These are phyloP conservation scores for Stictocephala bisonia DNA, from an alignment of 2,888 invertebrate genomes.

Conservation along the genomic window DNA sequence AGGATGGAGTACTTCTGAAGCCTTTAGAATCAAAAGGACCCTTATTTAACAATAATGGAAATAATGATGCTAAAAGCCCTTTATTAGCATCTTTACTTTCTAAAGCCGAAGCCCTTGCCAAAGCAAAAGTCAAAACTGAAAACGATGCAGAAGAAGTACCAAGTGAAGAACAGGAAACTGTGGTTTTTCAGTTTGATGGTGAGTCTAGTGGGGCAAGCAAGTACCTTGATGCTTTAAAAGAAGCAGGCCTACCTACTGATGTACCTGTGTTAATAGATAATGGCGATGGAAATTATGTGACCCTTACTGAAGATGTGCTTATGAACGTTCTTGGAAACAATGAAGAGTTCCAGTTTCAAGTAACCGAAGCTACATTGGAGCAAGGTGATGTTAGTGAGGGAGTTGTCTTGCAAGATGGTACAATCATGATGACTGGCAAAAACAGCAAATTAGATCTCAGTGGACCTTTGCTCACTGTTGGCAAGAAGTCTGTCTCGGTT, in stretches of 20 bases:
- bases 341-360: conserved; percentile 54
- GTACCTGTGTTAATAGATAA: conserved; percentile 73
- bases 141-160: conserved; percentile 23
- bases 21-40: conserved; percentile 39
- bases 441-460: conserved; percentile 21
- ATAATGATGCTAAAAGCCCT: conserved; percentile 53
- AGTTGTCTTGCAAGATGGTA: conserved; percentile 47
- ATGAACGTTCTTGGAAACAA: conserved; percentile 54
- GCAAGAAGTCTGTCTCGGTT: conserved; percentile 22
- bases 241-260: conserved; percentile 64
- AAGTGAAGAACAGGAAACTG: conserved; percentile 40
- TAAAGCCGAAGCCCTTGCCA: conserved; percentile 67
- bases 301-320: conserved; percentile 73
- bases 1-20: conserved; percentile 61
- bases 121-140: conserved; percentile 46
- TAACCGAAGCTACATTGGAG: conserved; percentile 52
- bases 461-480: conserved; percentile 28
- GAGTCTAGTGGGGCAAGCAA: conserved; percentile 50
- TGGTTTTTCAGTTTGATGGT: conserved; percentile 44
- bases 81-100: conserved; percentile 66
- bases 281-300: conserved; percentile 73
- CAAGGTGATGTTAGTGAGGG: conserved; percentile 50
- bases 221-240: conserved; percentile 60
- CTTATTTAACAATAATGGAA: conserved; percentile 45
- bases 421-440: conserved; percentile 49